These are phyloP conservation scores for Drosophila neoperkinsi DNA, from an alignment of 2,888 invertebrate genomes.

Conservation along the genomic window DNA sequence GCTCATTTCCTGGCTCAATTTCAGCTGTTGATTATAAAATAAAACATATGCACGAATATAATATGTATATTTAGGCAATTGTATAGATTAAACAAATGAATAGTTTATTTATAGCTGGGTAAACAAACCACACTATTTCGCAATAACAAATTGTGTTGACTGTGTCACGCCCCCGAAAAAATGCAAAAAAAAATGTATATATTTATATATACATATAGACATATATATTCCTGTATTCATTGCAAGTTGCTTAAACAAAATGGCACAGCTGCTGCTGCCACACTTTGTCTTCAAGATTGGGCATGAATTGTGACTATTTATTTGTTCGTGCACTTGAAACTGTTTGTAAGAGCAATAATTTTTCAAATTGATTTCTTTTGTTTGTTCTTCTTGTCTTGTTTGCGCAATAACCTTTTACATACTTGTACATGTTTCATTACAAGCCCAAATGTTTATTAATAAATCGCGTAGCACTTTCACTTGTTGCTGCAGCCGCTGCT, in stretches of 20 bases:
- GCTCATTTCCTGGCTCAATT: slow-evolving; percentile 47
- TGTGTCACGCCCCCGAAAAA: slow-evolving; percentile 28
- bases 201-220: not conserved
- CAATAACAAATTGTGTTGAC: slow-evolving; percentile 20
- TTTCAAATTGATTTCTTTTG: slow-evolving; percentile 27
- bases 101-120: slow-evolving; percentile 50
- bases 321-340: slow-evolving; percentile 65
- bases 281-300: slow-evolving; percentile 27
- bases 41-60: not conserved
- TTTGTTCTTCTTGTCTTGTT: slow-evolving; percentile 23
- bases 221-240: slow-evolving; percentile 24
- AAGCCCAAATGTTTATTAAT: slow-evolving; percentile 58
- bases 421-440: slow-evolving; percentile 24
- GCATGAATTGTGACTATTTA: slow-evolving; percentile 51
- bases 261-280: slow-evolving; percentile 16
- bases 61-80: slow-evolving; percentile 20
- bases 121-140: slow-evolving; percentile 29
- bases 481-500: slow-evolving; percentile 61
- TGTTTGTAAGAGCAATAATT: slow-evolving; percentile 36
- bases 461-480: slow-evolving; percentile 62
- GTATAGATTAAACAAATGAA: slow-evolving; percentile 28
- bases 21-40: not conserved
- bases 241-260: slow-evolving; percentile 47
- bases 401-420: slow-evolving; percentile 52
- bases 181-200: not conserved